Base-by-base conservation (phyloP, 2,888 invertebrate genomes). In the Dicroscelio sp. region DNA sequence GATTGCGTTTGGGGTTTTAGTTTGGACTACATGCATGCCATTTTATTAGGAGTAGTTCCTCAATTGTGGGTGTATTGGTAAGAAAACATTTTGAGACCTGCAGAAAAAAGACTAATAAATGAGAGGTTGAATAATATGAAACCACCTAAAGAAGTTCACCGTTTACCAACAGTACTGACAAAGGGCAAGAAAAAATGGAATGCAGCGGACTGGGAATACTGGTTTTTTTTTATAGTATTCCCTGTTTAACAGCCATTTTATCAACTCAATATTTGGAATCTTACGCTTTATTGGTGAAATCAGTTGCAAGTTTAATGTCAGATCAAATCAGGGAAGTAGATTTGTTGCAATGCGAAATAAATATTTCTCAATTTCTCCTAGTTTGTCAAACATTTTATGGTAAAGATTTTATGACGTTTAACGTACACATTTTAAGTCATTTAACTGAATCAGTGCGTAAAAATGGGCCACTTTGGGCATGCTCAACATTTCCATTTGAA, bases 1-100 rank as follows among this genome's bases (percentile, higher is more conserved):
- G 92, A 93, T 85, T 75, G 58, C 48, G 90, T 93, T n/a, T 93
- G 91, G 91, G 80, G 86, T 2, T 93, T 82, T 31, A 71, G 86
- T 14, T 38, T 55, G 2, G 92, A 93, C 8, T 84, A 91, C 23
- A 84, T 90, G 78, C 91, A 92, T 38, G 83, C 67, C 5, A 30
- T 90, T 25, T 30, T 86, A 2, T 38, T 90, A 25, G 92, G 91
- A 17, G 78, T 90, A 20, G 27, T 76, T 0, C 31, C 55, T 6
- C 71, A 86, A 27, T 38, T 90, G 38, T 91, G 85, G 90, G 58
- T 43, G 1, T 33, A 31, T 35, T 91, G 90, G 88, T n/a, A n/a
- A n/a, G n/a, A 25, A 58, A 20, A 17, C n/a, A 55, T 25, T 14
- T 25, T 65, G 14, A 38, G 33, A 23, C 20, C 31, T 3, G 17